A percentile compares a stretch with the other conserved stretches of the same genome.
Conservation (phyloP, 1,140 invertebrate species). For the Caenorhabditis latens region DNA sequence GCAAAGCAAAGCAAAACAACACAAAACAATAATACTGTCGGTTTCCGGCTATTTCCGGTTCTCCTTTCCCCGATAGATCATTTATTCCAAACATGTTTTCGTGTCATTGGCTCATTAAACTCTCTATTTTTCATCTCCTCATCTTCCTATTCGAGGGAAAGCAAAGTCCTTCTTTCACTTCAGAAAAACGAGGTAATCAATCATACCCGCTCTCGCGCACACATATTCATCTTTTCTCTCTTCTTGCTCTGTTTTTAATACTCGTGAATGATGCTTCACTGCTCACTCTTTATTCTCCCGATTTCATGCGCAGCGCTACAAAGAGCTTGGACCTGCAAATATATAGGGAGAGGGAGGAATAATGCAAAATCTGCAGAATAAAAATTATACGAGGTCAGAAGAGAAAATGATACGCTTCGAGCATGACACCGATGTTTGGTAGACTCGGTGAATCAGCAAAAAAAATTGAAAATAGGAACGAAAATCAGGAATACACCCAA, state of each 20-base stretch:
- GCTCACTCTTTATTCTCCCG: neutral
- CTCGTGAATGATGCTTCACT: conserved; percentile 30
- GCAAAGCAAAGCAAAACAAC: conserved; percentile 29
- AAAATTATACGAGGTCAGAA: too few relatives aligned
- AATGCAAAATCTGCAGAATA: neutral
- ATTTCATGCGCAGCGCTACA: neutral
- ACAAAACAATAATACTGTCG: neutral
- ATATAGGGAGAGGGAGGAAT: neutral
- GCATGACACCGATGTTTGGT: too few relatives aligned
- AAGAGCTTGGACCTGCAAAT: neutral
- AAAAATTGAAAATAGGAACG: too few relatives aligned
- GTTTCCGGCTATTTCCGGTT: too few relatives aligned
- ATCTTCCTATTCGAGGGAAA: neutral
- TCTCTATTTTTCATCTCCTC: neutral
- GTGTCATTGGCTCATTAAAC: neutral
- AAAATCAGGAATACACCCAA: too few relatives aligned
- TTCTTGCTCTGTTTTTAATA: neutral
- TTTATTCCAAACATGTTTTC: neutral
- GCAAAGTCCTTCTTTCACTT: neutral
- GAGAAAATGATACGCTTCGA: too few relatives aligned
- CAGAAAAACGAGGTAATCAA: conserved; percentile 32
- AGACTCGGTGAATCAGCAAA: too few relatives aligned
- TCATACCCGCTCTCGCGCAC: conserved; percentile 14
- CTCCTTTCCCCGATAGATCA: too few relatives aligned
- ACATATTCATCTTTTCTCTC: neutral